A percentile compares a stretch with the other conserved stretches of the same genome.
These are phyloP conservation scores for Melanargia galathea DNA, from an alignment of 2,888 invertebrate genomes.

Conservation along the genomic window DNA sequence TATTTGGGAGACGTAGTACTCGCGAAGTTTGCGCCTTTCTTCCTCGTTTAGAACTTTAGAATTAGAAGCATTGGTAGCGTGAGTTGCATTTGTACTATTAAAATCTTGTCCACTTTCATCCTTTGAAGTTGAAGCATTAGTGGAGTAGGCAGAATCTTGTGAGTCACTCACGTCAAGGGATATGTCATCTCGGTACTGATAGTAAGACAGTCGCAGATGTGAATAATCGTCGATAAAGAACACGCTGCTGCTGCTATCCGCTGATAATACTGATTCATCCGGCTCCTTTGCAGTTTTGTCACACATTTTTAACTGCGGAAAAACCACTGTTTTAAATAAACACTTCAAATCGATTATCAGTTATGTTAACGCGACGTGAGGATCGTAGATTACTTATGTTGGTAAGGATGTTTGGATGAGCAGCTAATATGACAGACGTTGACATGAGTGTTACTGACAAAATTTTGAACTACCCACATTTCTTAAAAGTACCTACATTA, in stretches of 20 bases:
- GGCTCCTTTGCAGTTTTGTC: slow-evolving; percentile 17
- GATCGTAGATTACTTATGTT: too few relatives aligned
- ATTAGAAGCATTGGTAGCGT: background rate
- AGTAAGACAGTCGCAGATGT: slow-evolving; percentile 61
- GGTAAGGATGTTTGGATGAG: background rate
- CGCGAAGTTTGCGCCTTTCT: slow-evolving; percentile 48
- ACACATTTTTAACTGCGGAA: slow-evolving; percentile 28
- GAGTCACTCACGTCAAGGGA: slow-evolving; percentile 27
- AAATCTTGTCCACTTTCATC: slow-evolving; percentile 27
- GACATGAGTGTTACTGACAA: background rate
- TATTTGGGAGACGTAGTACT: slow-evolving; percentile 56
- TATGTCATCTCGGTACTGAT: slow-evolving; percentile 44
- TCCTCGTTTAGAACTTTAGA: slow-evolving; percentile 33
- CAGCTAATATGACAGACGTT: background rate
- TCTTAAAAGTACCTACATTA: background rate
- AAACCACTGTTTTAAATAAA: background rate
- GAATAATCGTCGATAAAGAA: slow-evolving; percentile 62
- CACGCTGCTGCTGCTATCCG: slow-evolving; percentile 29
- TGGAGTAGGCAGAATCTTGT: slow-evolving; percentile 34
- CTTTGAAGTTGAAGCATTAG: slow-evolving; percentile 29
- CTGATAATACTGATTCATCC: slow-evolving; percentile 35
- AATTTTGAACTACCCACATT: slow-evolving; percentile 13
- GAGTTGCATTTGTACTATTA: background rate
- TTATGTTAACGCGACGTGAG: background rate
- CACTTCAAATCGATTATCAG: background rate